Conservation (phyloP, 2,797 vertebrate species). For the Petrocephalus schoutedeni region DNA sequence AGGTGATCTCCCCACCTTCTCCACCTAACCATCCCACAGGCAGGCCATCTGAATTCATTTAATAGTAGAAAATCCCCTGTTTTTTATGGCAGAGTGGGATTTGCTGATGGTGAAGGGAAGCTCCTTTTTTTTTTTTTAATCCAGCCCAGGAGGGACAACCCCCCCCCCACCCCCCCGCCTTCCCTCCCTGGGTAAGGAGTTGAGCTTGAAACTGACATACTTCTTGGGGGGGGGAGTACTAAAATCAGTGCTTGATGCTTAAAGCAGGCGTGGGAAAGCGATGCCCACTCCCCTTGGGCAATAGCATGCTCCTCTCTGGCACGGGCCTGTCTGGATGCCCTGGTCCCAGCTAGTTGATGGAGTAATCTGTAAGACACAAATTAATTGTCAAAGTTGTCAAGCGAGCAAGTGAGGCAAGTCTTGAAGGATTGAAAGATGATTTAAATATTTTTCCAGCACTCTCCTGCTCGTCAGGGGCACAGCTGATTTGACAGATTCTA, state of each 20-base stretch:
- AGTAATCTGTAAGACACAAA: conserved; percentile 61
- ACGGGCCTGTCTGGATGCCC: background rate
- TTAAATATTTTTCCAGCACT: conserved; percentile 55
- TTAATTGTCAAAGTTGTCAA: conserved; percentile 63
- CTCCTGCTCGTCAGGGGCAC: conserved; percentile 41
- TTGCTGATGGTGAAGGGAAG: background rate
- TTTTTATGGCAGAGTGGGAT: background rate
- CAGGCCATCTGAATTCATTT: conserved; percentile 45
- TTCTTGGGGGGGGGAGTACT: background rate
- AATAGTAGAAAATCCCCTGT: conserved; percentile 43
- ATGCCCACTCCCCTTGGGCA: background rate
- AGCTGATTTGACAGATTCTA: conserved; percentile 64
- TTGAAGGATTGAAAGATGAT: conserved; percentile 58
- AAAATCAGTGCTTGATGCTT: background rate
- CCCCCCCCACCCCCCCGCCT: background rate
- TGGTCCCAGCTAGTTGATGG: conserved; percentile 41
- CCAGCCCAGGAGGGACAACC: conserved; percentile 26
- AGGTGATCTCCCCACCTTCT: conserved; percentile 35
- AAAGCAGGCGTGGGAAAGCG: background rate
- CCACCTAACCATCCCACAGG: conserved; percentile 38
- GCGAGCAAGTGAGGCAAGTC: conserved; percentile 37
- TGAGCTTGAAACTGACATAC: conserved; percentile 21
- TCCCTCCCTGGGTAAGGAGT: background rate
- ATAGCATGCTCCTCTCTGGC: background rate
- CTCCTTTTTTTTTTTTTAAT: conserved; percentile 5